Evolutionary conservation across 2,888 invertebrate species (phyloP), one percentile per base, ranked within the genome.

Genomic region (Dinocampus coccinellae): DNA sequence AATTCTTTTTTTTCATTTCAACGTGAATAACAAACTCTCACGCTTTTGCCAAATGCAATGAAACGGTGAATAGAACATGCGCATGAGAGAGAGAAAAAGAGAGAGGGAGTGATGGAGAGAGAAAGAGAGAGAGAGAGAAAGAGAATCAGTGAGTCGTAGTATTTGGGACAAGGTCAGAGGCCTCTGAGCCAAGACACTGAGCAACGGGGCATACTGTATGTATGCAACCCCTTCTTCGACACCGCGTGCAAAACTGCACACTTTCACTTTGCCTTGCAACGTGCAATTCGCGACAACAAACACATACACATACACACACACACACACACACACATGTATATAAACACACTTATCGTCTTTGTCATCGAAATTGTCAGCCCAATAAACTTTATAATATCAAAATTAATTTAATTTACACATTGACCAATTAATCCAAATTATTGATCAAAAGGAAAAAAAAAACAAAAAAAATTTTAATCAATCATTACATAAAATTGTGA

Each of bases 91-190:
- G 75, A 67, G 73, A 70, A 73, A 68, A 68, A 74, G 75, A 74
- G 63, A 39, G 53, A 69, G 16, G 64, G 42, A 34, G 39, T 55
- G 67, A 55, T 61, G 36, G 16, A 24, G 24, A 53, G 39, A 61
- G 69, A 61, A 57, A 47, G 52, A 53, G 36, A 29, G 22, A 53
- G 61, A 68, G 62, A 76, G 73, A 53, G 67, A 74, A 73, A 70
- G 76, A 76, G 76, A 81, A 76, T 75, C 77, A 75, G 77, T 77
- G 77, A 76, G 77, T 79, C 72, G 73, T 80, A 85, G 85, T 87
- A 87, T 87, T 87, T 87, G 86, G 87, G 87, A 87, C 87, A 87
- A 87, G 87, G 87, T 87, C 87, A 87, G 86, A 87, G 82, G 86
- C 86, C 86, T 85, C 84, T 78, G 84, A 76, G 73, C 74, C 76